Conservation (phyloP, 2,888 invertebrate species). For the Melanotus villosus region DNA sequence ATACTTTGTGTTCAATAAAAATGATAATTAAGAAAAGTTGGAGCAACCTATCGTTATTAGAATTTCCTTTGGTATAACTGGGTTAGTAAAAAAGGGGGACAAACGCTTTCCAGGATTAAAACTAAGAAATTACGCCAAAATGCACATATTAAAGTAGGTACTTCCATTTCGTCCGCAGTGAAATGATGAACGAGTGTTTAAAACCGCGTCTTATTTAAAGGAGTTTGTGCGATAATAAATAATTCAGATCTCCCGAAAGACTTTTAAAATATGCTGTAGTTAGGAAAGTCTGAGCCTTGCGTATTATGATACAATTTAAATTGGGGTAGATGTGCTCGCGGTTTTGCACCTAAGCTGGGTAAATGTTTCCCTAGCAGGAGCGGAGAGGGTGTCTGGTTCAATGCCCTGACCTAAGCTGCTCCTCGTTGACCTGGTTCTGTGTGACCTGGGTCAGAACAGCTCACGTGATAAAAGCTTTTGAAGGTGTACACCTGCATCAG, state of each 20-base stretch:
- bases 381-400: conserved; percentile 54
- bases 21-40: background rate
- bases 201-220: conserved; percentile 23
- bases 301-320: conserved; percentile 38
- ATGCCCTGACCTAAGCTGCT: conserved; percentile 60
- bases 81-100: conserved; percentile 2
- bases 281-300: conserved; percentile 19
- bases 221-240: conserved; percentile 23
- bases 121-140: conserved; percentile 7
- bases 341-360: conserved; percentile 41
- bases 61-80: conserved; percentile 10
- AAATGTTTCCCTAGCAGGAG: conserved; percentile 38
- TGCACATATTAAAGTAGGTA: conserved; percentile 25
- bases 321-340: conserved; percentile 29
- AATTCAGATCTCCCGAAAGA: conserved; percentile 18
- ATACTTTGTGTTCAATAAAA: too few species aligned
- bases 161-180: conserved; percentile 4
- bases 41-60: background rate
- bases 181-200: conserved; percentile 24
- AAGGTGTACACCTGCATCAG: conserved; percentile 57
- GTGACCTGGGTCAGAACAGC: conserved; percentile 60
- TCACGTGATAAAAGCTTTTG: conserved; percentile 53
- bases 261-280: conserved; percentile 29
- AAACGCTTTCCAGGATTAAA: conserved; percentile 8
- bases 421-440: conserved; percentile 60